A percentile compares a stretch with the other conserved stretches of the same genome.
Evolutionary conservation across 1,140 invertebrate species (phyloP).

Genomic region (Tachypleus tridentatus): DNA sequence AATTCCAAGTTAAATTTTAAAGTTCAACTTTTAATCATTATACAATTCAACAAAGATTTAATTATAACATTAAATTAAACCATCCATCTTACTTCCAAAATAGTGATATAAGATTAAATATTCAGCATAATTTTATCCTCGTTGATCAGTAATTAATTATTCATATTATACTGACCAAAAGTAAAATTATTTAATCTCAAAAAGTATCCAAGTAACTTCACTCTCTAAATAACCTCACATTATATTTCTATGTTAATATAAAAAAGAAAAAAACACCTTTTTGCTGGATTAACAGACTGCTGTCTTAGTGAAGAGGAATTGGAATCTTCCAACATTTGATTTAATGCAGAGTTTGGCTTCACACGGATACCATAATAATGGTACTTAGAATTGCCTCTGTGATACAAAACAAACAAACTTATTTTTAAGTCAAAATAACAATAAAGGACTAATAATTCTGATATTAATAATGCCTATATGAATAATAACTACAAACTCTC

Average conservation of each 20-base stretch:
- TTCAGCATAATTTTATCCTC: too few species aligned
- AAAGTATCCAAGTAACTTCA: background rate
- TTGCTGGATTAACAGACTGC: slow-evolving; percentile 17
- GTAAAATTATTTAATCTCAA: background rate
- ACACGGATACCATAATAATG: slow-evolving; percentile 99
- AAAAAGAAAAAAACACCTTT: slow-evolving; percentile 12
- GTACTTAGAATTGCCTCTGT: slow-evolving; percentile 92
- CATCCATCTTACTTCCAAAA: too few species aligned
- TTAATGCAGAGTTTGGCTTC: slow-evolving; percentile 72
- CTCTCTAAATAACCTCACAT: background rate
- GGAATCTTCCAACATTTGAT: slow-evolving; percentile 45
- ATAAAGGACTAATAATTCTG: background rate
- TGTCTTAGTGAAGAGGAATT: slow-evolving; percentile 26
- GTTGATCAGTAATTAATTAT: too few species aligned
- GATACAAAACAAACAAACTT: slow-evolving; percentile 19
- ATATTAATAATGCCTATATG: too few species aligned
- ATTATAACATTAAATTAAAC: too few species aligned
- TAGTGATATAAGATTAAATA: too few species aligned
- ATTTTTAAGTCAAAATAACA: background rate
- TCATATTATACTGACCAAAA: too few species aligned
- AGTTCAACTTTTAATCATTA: too few species aligned
- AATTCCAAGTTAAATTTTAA: too few species aligned
- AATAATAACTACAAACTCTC: too few species aligned
- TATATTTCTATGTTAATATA: background rate
- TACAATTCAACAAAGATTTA: too few species aligned